These are phyloP conservation scores for Galendromus occidentalis DNA, from an alignment of 1,140 invertebrate species.

Conservation along the genomic window DNA sequence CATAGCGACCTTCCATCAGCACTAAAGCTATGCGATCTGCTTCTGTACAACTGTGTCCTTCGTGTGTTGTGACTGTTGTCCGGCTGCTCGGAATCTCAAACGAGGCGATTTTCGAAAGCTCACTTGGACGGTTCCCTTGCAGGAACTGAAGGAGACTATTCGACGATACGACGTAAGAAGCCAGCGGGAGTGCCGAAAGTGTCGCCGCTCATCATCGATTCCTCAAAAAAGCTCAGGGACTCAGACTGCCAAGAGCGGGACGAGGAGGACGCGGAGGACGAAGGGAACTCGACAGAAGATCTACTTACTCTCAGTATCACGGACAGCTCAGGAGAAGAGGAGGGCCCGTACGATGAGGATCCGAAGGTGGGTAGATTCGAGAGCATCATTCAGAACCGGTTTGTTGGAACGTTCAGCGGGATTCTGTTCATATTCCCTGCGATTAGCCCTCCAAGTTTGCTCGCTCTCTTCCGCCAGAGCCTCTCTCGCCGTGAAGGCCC, in stretches of 20 bases:
- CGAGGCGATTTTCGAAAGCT: too few species aligned
- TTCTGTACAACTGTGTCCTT: too few species aligned
- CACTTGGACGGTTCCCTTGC: neutral
- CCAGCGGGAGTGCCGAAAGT: neutral
- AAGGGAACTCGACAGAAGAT: constrained; percentile 11
- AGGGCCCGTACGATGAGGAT: constrained; percentile 5
- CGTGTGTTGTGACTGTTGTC: too few species aligned
- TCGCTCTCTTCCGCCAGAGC: too few species aligned
- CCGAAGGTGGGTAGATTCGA: neutral
- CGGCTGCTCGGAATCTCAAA: too few species aligned
- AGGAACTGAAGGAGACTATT: constrained; percentile 7
- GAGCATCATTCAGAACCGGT: neutral
- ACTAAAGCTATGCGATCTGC: too few species aligned
- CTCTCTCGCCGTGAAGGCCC: too few species aligned
- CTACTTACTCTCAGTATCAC: constrained; percentile 1
- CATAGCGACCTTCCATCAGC: too few species aligned
- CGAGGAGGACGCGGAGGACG: constrained; percentile 13
- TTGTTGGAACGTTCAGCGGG: too few species aligned
- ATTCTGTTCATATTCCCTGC: too few species aligned
- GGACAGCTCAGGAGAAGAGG: constrained; percentile 9
- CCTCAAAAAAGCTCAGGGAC: neutral
- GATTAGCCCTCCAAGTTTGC: too few species aligned
- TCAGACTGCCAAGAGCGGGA: neutral
- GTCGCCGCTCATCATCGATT: neutral
- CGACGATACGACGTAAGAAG: constrained; percentile 1